Evolutionary conservation across 2,797 vertebrate species (phyloP).

Genomic region (Heterohyrax brucei): DNA sequence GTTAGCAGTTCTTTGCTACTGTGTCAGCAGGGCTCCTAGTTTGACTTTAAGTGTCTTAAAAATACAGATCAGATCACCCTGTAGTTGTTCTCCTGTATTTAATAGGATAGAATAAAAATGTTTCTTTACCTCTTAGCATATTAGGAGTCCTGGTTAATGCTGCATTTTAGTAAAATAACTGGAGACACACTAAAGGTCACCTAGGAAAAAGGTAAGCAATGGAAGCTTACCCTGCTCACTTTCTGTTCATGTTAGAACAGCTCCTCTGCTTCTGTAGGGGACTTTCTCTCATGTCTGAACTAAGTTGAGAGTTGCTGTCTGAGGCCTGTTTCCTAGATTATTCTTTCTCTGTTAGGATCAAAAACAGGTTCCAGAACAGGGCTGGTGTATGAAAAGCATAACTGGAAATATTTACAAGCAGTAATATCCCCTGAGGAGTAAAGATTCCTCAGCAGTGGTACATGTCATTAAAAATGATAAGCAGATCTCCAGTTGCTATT

Average conservation of each 20-base stretch:
- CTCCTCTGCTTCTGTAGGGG: background rate
- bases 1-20: too few species aligned
- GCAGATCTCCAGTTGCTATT: background rate
- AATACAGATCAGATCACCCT: background rate
- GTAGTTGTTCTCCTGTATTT: background rate
- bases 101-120: background rate
- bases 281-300: background rate
- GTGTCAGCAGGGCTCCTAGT: background rate
- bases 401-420: background rate
- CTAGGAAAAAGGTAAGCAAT: background rate
- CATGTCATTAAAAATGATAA: background rate
- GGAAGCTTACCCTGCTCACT: background rate
- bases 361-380: background rate
- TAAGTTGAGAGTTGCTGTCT: background rate
- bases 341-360: background rate
- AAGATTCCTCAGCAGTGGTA: background rate
- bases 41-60: conserved; percentile 32
- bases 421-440: background rate
- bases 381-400: background rate
- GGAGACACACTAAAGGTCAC: background rate
- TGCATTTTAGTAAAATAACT: background rate
- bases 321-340: background rate
- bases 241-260: background rate
- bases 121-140: background rate
- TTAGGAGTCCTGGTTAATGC: background rate